Evolutionary conservation across 64 coral and sea anemone species (phyloP).

Genomic region (Acropora yongei): DNA sequence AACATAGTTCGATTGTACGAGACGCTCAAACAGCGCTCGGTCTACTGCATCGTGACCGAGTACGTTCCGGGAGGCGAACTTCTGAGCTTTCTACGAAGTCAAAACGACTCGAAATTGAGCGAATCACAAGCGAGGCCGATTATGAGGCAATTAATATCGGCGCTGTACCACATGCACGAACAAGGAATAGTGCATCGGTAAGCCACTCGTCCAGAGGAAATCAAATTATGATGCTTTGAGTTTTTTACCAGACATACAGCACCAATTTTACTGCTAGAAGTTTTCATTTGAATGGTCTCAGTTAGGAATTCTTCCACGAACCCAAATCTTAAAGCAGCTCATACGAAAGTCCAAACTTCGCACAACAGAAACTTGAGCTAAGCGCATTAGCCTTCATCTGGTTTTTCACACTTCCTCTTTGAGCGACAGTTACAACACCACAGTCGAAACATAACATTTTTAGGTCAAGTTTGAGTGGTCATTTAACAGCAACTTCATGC

Average conservation of each 20-base stretch:
- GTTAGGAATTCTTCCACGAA: neutral
- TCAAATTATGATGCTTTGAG: neutral
- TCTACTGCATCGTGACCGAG: constrained; percentile 86
- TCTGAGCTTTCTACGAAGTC: constrained; percentile 61
- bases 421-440: too few species aligned
- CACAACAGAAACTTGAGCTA: too few species aligned
- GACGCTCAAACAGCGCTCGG: constrained; percentile 74
- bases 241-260: neutral
- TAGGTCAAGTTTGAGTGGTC: too few species aligned
- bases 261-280: neutral
- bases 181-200: constrained; percentile 94
- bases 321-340: neutral
- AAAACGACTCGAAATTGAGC: constrained; percentile 80
- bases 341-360: neutral
- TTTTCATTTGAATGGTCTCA: neutral
- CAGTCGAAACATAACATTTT: too few species aligned
- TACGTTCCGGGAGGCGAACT: constrained; percentile 85
- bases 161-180: constrained; percentile 83
- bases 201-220: constrained; percentile 6
- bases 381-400: too few species aligned
- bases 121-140: constrained; percentile 89
- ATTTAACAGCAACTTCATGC: too few species aligned
- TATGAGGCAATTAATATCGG: constrained; percentile 85
- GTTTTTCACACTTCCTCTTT: too few species aligned
- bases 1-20: constrained; percentile 87